phyloP scores from a whole-genome alignment of 2,113 vertebrate species.

The rabbit (Oryctolagus cuniculus) region DNA sequence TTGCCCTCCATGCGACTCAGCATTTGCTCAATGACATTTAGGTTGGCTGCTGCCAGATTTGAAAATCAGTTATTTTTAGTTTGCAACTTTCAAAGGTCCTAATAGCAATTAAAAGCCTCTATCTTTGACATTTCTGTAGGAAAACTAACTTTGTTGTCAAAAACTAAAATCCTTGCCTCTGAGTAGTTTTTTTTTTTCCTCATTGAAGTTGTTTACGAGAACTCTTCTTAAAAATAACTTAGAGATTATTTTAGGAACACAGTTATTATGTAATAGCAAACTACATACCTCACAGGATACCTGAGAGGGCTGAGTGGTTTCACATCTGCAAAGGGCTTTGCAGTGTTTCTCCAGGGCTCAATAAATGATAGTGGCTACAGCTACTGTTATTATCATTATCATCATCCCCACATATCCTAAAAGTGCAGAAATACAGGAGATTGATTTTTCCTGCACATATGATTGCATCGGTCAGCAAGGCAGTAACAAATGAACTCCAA shows the following conservation, averaged over 20 bases:
- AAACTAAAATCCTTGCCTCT: slow-evolving; percentile 38
- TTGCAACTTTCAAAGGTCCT: slow-evolving; percentile 65
- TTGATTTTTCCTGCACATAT: background rate
- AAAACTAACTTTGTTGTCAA: background rate
- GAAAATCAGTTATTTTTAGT: slow-evolving; percentile 65
- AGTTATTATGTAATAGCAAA: slow-evolving; percentile 60
- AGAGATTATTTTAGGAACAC: slow-evolving; percentile 67
- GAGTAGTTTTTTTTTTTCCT: background rate
- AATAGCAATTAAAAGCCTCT: slow-evolving; percentile 65
- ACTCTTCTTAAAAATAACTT: slow-evolving; percentile 10
- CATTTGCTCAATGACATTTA: slow-evolving; percentile 58
- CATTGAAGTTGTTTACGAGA: slow-evolving; percentile 62
- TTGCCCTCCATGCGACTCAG: slow-evolving; percentile 2
- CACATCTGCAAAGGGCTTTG: background rate
- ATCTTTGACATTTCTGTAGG: slow-evolving; percentile 58
- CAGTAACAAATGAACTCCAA: slow-evolving; percentile 13
- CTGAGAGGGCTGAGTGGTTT: slow-evolving; percentile 39
- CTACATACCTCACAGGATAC: background rate
- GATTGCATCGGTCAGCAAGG: slow-evolving; percentile 38
- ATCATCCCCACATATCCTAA: background rate
- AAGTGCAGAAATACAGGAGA: background rate
- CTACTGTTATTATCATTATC: slow-evolving; percentile 25
- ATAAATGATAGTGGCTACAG: background rate
- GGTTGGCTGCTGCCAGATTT: slow-evolving; percentile 31
- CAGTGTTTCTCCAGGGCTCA: background rate